These are phyloP conservation scores for Cromileptes altivelis DNA, from an alignment of 2,113 vertebrate genomes.

Conservation along the genomic window DNA sequence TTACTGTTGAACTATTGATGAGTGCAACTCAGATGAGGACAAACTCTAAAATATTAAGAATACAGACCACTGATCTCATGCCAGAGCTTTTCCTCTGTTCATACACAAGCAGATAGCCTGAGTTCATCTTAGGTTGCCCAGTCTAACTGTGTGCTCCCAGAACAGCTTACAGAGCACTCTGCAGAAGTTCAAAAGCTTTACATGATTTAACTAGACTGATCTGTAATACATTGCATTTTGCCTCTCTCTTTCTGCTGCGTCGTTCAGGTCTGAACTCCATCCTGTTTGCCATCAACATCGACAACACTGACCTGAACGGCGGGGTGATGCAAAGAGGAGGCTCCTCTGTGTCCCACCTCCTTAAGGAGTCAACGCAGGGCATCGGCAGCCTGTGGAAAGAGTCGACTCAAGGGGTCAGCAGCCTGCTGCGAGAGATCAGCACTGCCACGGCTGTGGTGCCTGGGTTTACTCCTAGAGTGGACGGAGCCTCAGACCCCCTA, in stretches of 20 bases:
- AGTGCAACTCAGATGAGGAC: conserved; percentile 15
- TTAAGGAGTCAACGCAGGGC: conserved; percentile 97
- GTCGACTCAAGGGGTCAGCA: conserved; percentile 96
- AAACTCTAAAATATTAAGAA: conserved; percentile 52
- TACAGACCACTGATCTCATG: conserved; percentile 48
- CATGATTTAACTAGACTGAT: background rate
- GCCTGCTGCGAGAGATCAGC: conserved; percentile 92
- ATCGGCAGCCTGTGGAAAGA: conserved; percentile 96
- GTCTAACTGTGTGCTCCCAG: background rate
- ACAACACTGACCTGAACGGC: conserved; percentile 97
- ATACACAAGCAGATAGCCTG: background rate
- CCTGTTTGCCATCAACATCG: conserved; percentile 98
- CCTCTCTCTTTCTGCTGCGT: background rate
- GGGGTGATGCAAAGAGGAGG: conserved; percentile 78
- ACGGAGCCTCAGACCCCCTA: conserved; percentile 90
- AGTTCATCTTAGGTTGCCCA: background rate
- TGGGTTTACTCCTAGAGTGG: conserved; percentile 88
- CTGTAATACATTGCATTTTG: background rate
- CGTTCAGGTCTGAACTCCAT: conserved; percentile 95
- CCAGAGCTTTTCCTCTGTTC: background rate
- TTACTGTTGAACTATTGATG: conserved; percentile 49
- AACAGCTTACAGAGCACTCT: conserved; percentile 40
- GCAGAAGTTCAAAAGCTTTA: conserved; percentile 31
- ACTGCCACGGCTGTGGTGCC: conserved; percentile 93
- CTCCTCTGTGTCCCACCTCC: conserved; percentile 90